Evolutionary conservation across 2,888 invertebrate genomes (phyloP).

Genomic region (Gymnocheta viridis): DNA sequence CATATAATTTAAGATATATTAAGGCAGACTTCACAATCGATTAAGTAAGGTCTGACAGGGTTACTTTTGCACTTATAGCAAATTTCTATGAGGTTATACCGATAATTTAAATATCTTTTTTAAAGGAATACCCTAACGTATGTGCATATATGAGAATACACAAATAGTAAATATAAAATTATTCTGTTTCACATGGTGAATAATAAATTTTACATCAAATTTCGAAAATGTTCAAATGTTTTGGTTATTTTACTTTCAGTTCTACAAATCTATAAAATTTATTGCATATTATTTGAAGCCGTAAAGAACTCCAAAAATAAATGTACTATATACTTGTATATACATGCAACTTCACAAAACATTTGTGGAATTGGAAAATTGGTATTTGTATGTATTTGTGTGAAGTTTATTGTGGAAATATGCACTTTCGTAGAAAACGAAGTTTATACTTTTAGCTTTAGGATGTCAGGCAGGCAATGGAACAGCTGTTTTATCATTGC

Average conservation of each 20-base stretch:
- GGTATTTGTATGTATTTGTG: neutral
- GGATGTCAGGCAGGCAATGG: conserved; percentile 34
- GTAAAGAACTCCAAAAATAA: neutral
- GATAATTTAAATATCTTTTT: no score
- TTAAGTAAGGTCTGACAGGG: no score
- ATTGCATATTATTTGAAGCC: neutral
- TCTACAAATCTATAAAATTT: neutral
- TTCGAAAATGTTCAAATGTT: neutral
- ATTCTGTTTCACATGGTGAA: neutral
- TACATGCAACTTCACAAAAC: neutral
- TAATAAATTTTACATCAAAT: neutral
- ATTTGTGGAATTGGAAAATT: neutral
- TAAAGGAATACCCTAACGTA: no score
- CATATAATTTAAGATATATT: no score
- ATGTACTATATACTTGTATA: neutral
- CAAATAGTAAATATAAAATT: neutral
- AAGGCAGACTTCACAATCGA: no score
- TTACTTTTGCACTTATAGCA: no score
- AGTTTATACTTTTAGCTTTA: conserved; percentile 32
- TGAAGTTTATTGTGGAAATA: conserved; percentile 17
- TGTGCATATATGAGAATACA: neutral
- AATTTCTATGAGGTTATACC: no score
- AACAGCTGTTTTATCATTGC: conserved; percentile 48
- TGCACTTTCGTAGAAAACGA: conserved; percentile 23
- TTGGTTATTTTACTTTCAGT: neutral